A percentile compares a stretch with the other conserved stretches of the same genome.
These are phyloP conservation scores for Bilobella aurantiaca DNA, from an alignment of 1,140 invertebrate species.

Conservation along the genomic window DNA sequence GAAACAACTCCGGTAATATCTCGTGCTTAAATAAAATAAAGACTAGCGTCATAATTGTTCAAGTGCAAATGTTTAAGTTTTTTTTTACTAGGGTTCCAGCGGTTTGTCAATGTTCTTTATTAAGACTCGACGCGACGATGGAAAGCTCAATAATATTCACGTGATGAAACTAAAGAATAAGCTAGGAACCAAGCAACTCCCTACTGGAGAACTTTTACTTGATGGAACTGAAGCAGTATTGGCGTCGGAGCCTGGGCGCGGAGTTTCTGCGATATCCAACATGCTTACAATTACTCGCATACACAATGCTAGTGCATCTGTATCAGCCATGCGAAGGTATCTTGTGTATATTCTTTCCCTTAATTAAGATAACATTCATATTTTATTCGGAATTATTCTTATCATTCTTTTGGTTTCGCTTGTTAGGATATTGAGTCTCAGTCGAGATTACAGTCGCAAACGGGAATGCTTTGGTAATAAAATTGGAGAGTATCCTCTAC, in stretches of 20 bases:
- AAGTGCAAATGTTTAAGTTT: neutral
- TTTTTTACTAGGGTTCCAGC: slow-evolving; percentile 43
- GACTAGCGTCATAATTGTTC: no score
- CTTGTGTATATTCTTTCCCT: no score
- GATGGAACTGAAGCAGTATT: slow-evolving; percentile 46
- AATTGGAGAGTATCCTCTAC: slow-evolving; percentile 46
- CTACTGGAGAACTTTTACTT: slow-evolving; percentile 51
- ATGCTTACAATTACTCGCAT: slow-evolving; percentile 53
- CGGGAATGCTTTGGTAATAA: slow-evolving; percentile 46
- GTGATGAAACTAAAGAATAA: slow-evolving; percentile 51
- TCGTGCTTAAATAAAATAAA: neutral
- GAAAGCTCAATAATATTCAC: slow-evolving; percentile 47
- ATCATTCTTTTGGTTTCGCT: slow-evolving; percentile 45
- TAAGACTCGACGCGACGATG: slow-evolving; percentile 40
- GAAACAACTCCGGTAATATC: slow-evolving; percentile 21
- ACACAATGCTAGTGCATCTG: slow-evolving; percentile 46
- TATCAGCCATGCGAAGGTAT: slow-evolving; percentile 46
- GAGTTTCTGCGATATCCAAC: slow-evolving; percentile 47
- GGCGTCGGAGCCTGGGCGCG: slow-evolving; percentile 47
- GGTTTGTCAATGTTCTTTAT: slow-evolving; percentile 50
- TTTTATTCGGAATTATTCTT: no score
- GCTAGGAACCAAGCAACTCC: slow-evolving; percentile 49
- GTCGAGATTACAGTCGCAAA: slow-evolving; percentile 46
- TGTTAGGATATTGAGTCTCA: slow-evolving; percentile 36
- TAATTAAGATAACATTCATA: no score